A percentile compares a stretch with the other conserved stretches of the same genome.
These are phyloP conservation scores for Trichopoda pennipes DNA, from an alignment of 2,888 invertebrate species.

Conservation along the genomic window DNA sequence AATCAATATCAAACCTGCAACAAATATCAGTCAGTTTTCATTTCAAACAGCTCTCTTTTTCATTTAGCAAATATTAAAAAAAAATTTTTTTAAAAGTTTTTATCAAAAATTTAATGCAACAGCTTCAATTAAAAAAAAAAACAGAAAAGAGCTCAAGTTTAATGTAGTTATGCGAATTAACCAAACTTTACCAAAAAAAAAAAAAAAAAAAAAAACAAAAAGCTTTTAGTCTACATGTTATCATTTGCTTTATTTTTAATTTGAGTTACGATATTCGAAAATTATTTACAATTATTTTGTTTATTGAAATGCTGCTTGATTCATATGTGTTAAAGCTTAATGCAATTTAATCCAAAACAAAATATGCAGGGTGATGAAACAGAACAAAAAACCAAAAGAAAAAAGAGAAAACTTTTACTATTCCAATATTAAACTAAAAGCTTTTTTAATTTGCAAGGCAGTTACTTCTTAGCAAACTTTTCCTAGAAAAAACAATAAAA, in stretches of 20 bases:
- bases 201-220: conserved; percentile 40
- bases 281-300: conserved; percentile 36
- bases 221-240: conserved; percentile 65
- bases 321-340: conserved; percentile 27
- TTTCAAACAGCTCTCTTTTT: conserved; percentile 52
- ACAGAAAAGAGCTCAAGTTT: conserved; percentile 61
- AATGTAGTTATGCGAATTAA: conserved; percentile 45
- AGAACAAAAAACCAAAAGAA: conserved; percentile 27
- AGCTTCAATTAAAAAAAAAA: conserved; percentile 30
- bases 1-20: conserved; percentile 36
- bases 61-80: conserved; percentile 43
- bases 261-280: conserved; percentile 62
- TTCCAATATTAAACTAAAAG: conserved; percentile 12
- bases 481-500: neutral
- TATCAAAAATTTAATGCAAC: conserved; percentile 45
- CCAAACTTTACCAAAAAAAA: neutral
- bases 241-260: conserved; percentile 66
- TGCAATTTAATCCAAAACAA: neutral
- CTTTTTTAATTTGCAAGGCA: neutral
- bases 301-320: conserved; percentile 56
- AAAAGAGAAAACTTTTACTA: conserved; percentile 51
- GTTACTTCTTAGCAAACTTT: neutral
- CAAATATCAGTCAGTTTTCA: conserved; percentile 53
- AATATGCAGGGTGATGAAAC: conserved; percentile 66
- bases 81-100: conserved; percentile 52